Evolutionary conservation across 1,140 invertebrate genomes (phyloP).

Genomic region (Drosophila kurseongensis): DNA sequence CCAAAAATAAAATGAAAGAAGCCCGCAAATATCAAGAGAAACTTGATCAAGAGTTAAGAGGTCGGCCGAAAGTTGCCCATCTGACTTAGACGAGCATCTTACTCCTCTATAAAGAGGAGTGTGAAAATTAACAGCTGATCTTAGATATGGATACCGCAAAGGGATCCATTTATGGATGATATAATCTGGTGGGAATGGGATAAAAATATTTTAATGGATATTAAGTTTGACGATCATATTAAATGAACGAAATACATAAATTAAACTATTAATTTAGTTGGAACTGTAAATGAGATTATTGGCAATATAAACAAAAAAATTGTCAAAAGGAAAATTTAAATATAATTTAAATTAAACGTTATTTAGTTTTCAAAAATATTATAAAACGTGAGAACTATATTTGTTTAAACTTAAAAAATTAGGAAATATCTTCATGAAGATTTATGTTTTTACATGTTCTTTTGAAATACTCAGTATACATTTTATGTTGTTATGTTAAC

Average conservation of each 20-base stretch:
- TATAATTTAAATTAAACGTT: too few species aligned
- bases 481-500: too few species aligned
- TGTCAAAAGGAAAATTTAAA: too few species aligned
- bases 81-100: constrained; percentile 53
- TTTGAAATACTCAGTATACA: too few species aligned
- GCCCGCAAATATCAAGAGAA: constrained; percentile 66
- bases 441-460: too few species aligned
- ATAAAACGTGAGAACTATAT: too few species aligned
- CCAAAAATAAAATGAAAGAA: constrained; percentile 61
- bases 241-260: too few species aligned
- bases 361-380: too few species aligned
- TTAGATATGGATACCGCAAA: constrained; percentile 16
- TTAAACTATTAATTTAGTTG: too few species aligned
- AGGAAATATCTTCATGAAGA: too few species aligned
- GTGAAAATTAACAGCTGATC: constrained; percentile 60
- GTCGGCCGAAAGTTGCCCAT: constrained; percentile 45
- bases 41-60: constrained; percentile 77
- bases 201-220: background rate
- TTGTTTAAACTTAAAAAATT: too few species aligned
- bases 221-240: background rate
- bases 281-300: too few species aligned
- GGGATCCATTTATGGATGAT: constrained; percentile 1
- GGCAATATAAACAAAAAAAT: background rate
- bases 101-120: constrained; percentile 64
- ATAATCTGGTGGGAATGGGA: background rate